A percentile compares a stretch with the other conserved stretches of the same genome.
Evolutionary conservation across 2,797 vertebrate genomes (phyloP).

Genomic region (Phrynocephalus vlangalii): DNA sequence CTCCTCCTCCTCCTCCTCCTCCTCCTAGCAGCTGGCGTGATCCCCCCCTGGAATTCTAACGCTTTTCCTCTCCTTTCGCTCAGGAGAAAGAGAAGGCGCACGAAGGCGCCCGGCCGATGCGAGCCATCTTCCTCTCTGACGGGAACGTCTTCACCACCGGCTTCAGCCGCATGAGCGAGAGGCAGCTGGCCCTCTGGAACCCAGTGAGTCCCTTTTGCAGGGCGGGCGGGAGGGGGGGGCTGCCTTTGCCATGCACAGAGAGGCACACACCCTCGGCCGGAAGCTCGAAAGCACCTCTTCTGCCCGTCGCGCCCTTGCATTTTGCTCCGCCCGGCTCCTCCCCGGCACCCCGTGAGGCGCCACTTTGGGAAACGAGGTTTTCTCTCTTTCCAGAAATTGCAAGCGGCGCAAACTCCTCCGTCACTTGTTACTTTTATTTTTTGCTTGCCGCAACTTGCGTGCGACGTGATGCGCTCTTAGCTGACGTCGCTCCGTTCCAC

Average conservation of each 20-base stretch:
- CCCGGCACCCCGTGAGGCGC: background rate
- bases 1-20: no score
- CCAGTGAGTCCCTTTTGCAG: slow-evolving; percentile 76
- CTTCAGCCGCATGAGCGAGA: slow-evolving; percentile 98
- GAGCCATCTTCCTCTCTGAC: slow-evolving; percentile 93
- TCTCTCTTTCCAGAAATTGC: background rate
- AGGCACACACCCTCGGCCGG: no score
- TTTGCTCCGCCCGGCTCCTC: background rate
- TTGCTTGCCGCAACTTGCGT: no score
- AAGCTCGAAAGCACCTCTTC: background rate
- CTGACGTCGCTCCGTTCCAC: no score
- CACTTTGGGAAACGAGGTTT: background rate
- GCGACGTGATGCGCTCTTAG: no score
- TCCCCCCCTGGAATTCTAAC: no score
- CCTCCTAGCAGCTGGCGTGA: no score
- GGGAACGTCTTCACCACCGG: slow-evolving; percentile 97
- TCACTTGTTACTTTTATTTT: no score
- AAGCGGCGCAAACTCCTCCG: no score
- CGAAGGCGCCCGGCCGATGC: slow-evolving; percentile 93
- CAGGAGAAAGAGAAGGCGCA: slow-evolving; percentile 97
- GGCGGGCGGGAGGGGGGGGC: no score
- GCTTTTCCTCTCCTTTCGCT: background rate
- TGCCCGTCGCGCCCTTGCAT: no score
- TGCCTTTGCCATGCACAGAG: no score
- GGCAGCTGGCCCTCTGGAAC: slow-evolving; percentile 96